A percentile compares a stretch with the other conserved stretches of the same genome.
phyloP scores from a whole-genome alignment of 1,140 invertebrate species.

The Sogatella furcifera region DNA sequence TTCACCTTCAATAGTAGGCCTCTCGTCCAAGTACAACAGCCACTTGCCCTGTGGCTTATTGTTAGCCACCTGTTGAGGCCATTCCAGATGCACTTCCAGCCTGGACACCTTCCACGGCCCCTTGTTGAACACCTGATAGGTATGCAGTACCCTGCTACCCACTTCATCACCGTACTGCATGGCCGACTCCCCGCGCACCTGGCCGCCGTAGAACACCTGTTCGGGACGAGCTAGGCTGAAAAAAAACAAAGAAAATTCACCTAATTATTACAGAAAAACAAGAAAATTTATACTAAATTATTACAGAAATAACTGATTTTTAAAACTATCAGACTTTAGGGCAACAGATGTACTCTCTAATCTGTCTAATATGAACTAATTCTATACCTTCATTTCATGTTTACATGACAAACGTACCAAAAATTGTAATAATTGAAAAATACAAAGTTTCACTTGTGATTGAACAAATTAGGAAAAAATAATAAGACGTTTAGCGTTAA shows the following conservation, averaged over 20 bases:
- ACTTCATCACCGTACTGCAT: conserved; percentile 76
- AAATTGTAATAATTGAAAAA: too few species aligned
- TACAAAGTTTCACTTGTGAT: too few species aligned
- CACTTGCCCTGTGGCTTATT: conserved; percentile 71
- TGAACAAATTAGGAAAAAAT: too few species aligned
- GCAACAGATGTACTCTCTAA: too few species aligned
- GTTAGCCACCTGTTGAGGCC: conserved; percentile 82
- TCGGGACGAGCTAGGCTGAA: conserved; percentile 52
- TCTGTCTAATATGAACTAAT: too few species aligned
- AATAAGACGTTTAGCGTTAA: too few species aligned
- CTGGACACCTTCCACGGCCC: conserved; percentile 74
- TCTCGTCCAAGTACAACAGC: conserved; percentile 77
- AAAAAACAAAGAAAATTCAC: conserved; percentile 17
- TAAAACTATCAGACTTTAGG: too few species aligned
- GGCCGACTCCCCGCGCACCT: conserved; percentile 66
- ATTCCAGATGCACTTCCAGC: conserved; percentile 69
- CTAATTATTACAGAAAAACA: too few species aligned
- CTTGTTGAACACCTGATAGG: conserved; percentile 76
- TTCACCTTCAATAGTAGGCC: conserved; percentile 53
- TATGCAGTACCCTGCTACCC: conserved; percentile 72
- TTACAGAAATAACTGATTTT: too few species aligned
- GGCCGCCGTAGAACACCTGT: conserved; percentile 78
- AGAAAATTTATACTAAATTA: too few species aligned
- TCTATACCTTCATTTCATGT: too few species aligned
- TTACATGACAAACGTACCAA: too few species aligned